Conservation (phyloP, 1,140 invertebrate species). For the Mamestra configurata region DNA sequence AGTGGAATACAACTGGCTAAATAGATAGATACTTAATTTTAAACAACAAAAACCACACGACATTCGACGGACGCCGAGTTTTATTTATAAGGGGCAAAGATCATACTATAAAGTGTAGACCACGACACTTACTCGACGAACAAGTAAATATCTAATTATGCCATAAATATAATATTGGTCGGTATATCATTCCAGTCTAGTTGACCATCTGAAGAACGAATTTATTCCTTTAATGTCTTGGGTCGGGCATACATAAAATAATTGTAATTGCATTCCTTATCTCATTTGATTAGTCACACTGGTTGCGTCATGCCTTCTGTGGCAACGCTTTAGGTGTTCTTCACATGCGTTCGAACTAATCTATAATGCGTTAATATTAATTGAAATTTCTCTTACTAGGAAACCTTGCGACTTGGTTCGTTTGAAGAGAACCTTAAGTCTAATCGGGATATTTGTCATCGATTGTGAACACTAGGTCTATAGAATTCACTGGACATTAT, state of each 20-base stretch:
- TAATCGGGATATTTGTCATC: not conserved
- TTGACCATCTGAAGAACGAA: slow-evolving; percentile 28
- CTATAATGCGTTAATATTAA: slow-evolving; percentile 13
- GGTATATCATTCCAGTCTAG: slow-evolving; percentile 14
- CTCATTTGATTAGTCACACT: slow-evolving; percentile 79
- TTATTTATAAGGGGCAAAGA: slow-evolving; percentile 7
- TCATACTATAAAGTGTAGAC: not conserved
- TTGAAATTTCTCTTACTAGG: slow-evolving; percentile 9
- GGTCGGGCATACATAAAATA: slow-evolving; percentile 68
- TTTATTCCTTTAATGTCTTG: slow-evolving; percentile 38
- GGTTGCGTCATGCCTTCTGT: slow-evolving; percentile 72
- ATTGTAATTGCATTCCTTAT: slow-evolving; percentile 81
- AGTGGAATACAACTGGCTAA: no score
- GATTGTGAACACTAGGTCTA: not conserved
- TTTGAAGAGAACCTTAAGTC: not conserved
- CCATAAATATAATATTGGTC: slow-evolving; percentile 33
- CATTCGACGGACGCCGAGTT: not conserved
- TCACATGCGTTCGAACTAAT: slow-evolving; percentile 32
- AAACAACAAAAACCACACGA: not conserved
- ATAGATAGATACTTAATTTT: not conserved
- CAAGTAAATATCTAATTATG: slow-evolving; percentile 11
- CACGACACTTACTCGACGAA: not conserved
- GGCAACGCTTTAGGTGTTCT: slow-evolving; percentile 51
- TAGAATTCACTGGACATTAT: not conserved
- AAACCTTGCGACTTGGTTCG: not conserved